Evolutionary conservation across 2,888 invertebrate genomes (phyloP).

Genomic region (Conistra vaccinii): DNA sequence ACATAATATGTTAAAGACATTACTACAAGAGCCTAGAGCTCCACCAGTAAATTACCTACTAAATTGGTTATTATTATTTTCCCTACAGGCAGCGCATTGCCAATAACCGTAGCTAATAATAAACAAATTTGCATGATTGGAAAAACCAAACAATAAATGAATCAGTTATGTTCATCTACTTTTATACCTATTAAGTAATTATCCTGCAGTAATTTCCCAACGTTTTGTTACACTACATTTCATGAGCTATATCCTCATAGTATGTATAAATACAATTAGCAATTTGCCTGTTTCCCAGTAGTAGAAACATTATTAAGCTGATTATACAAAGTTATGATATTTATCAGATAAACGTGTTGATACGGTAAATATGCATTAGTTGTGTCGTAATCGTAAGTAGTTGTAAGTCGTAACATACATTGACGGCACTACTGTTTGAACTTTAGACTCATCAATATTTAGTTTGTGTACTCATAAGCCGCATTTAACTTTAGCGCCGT

Average conservation of each 20-base stretch:
- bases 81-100: not conserved
- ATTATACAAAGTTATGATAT: not conserved
- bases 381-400: conserved; percentile 3
- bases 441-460: conserved; percentile 23
- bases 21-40: not conserved
- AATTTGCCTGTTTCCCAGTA: no score
- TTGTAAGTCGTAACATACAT: conserved; percentile 3
- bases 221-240: not conserved
- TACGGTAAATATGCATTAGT: conserved; percentile 20
- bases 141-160: conserved; percentile 9
- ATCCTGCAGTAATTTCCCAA: conserved; percentile 5
- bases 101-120: not conserved
- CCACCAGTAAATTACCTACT: conserved; percentile 3
- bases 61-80: conserved; percentile 20
- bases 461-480: not conserved
- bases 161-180: not conserved
- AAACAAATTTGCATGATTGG: conserved; percentile 13
- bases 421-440: conserved; percentile 8
- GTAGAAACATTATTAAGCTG: no score
- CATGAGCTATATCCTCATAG: no score
- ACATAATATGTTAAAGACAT: not conserved
- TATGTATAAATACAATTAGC: no score
- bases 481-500: conserved; percentile 8
- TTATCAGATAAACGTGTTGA: conserved; percentile 4
- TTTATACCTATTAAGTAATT: not conserved